Evolutionary conservation across 2,113 vertebrate genomes (phyloP).

Genomic region (Tricholaema leucomelas): DNA sequence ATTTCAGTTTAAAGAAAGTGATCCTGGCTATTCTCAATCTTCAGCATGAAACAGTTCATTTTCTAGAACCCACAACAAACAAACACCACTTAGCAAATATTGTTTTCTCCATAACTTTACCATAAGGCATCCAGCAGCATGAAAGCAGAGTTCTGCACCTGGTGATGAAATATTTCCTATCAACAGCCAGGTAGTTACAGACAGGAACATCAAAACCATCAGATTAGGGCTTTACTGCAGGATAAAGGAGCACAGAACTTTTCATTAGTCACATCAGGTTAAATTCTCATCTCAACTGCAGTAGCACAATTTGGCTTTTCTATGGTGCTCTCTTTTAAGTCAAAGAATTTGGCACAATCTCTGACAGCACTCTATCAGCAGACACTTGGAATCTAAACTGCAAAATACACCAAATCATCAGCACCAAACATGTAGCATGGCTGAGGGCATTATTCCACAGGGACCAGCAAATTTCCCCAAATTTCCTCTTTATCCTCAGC

Average conservation of each 20-base stretch:
- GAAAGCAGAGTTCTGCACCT: constrained; percentile 12
- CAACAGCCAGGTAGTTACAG: neutral
- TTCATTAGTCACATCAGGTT: neutral
- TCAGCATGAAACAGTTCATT: neutral
- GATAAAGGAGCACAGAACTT: neutral
- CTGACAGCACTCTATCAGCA: neutral
- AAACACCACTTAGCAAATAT: neutral
- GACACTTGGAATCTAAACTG: neutral
- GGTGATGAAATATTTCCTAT: neutral
- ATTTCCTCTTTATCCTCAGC: neutral
- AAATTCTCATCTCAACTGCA: neutral
- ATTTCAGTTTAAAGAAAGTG: neutral
- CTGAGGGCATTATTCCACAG: neutral
- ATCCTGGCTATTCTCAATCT: neutral
- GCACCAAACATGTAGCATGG: accelerated
- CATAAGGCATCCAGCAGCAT: neutral
- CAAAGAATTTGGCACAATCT: neutral
- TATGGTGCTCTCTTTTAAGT: neutral
- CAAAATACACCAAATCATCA: neutral
- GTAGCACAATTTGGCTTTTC: neutral
- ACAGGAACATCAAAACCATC: neutral
- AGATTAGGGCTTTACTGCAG: neutral
- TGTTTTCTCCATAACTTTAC: constrained; percentile 28
- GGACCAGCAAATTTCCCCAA: neutral
- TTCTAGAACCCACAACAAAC: neutral